Evolutionary conservation across 2,113 vertebrate genomes (phyloP), one percentile per base, ranked within the genome.

Genomic region (Heterotis niloticus): DNA sequence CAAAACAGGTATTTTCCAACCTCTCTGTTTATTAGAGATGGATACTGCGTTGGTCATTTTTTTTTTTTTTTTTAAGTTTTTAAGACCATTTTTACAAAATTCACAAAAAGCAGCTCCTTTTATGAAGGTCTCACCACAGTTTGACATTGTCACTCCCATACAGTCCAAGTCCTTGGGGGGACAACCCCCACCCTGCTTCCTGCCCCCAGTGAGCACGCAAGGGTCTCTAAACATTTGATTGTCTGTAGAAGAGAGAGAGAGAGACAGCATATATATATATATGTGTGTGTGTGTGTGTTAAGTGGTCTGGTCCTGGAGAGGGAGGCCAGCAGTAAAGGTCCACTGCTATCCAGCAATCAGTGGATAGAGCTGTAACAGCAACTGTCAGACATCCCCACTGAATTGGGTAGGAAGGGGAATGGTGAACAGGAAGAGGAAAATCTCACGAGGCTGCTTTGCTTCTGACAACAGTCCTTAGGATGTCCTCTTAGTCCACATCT

Each of bases 21-120:
- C 83, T 88, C 87, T 87, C 86, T 76, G 72, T 91, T 92, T 91
- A 91, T 92, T 91, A 89, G 88, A 88, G 89, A 87, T 81, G 79
- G 34, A 90, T 88, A 90, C 88, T 88, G 86, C 77, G 85, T 88
- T 87, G 86, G 85, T 78, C 69, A 34, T 54, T 24, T 23, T 57
- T 80, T 69, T n/a, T 66, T 74, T 56, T 24, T 34, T 34, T 14
- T 23, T 18, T 75, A 78, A 86, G 76, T 87, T 84, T 68, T 83
- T 85, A 80, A 82, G 76, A 82, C 68, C 80, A 81, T 83, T 82
- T 83, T 86, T 88, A 88, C 83, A 85, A 88, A 90, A 87, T 83
- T 82, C 83, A 86, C 77, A 83, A 68, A 84, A 82, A 88, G 88
- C 86, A 87, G 85, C 85, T 83, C 81, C 64, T 82, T 62, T 77